Evolutionary conservation across 2,797 vertebrate genomes (phyloP).

Genomic region (Argya squamiceps): DNA sequence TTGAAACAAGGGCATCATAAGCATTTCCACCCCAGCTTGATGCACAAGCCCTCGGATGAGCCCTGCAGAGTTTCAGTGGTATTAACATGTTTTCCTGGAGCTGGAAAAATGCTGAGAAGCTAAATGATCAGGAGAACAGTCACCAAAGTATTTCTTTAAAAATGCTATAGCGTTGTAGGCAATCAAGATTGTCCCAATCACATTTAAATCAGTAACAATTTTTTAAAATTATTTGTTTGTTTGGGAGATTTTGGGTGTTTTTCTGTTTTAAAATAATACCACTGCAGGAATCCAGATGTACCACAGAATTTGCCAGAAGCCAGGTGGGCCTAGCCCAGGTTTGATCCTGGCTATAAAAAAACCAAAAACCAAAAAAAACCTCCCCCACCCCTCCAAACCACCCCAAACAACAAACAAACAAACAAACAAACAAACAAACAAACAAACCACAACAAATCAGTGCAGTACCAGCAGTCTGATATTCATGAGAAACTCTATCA

Average conservation of each 20-base stretch:
- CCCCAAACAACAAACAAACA: no score
- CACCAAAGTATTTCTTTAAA: neutral
- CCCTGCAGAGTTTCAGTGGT: neutral
- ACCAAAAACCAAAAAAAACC: no score
- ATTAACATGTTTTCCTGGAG: neutral
- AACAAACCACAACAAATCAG: neutral
- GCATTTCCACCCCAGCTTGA: neutral
- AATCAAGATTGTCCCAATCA: neutral
- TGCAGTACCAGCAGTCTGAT: neutral
- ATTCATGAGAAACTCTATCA: neutral
- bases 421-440: no score
- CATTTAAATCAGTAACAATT: neutral
- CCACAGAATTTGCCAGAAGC: neutral
- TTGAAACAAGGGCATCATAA: neutral
- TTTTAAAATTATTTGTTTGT: neutral
- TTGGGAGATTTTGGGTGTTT: neutral
- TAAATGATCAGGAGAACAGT: neutral
- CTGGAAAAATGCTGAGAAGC: neutral
- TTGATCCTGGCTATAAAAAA: neutral
- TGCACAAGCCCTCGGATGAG: neutral
- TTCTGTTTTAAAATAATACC: neutral
- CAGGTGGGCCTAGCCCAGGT: neutral
- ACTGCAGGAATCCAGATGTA: neutral
- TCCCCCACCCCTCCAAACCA: no score
- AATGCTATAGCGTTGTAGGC: neutral